A percentile compares a stretch with the other conserved stretches of the same genome.
These are phyloP conservation scores for Acanthisitta chloris DNA, from an alignment of 2,113 vertebrate genomes.

Conservation along the genomic window DNA sequence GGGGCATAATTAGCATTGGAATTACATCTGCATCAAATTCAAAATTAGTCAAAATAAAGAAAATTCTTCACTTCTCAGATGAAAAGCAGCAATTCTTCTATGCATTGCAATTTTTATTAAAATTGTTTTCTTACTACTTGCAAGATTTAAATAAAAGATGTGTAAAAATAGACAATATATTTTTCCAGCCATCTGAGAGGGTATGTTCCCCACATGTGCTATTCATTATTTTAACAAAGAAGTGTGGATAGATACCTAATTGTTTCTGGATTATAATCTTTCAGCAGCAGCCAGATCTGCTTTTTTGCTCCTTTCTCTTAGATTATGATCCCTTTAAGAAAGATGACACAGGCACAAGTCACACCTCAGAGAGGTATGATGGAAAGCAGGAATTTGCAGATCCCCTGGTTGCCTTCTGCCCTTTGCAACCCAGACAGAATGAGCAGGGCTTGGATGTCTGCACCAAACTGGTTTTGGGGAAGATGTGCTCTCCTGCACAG, in stretches of 20 bases:
- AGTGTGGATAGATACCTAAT: background rate
- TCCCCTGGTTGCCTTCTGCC: background rate
- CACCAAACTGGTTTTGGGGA: background rate
- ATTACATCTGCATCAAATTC: conserved; percentile 59
- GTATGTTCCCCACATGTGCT: background rate
- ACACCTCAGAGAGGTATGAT: background rate
- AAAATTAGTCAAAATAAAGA: conserved; percentile 63
- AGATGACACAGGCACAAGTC: background rate
- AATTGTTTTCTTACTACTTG: conserved; percentile 21
- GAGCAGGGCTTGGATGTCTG: background rate
- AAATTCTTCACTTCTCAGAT: conserved; percentile 41
- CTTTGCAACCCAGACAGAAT: background rate
- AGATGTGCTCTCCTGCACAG: background rate
- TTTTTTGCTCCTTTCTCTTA: background rate
- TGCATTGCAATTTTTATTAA: conserved; percentile 4
- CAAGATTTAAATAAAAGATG: conserved; percentile 39
- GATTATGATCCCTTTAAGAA: background rate
- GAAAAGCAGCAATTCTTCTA: conserved; percentile 25
- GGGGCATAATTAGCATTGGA: conserved; percentile 61
- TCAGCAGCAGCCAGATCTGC: background rate
- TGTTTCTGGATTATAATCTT: background rate
- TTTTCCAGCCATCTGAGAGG: background rate
- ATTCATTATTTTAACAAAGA: conserved; percentile 19
- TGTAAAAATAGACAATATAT: background rate
- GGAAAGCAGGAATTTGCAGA: background rate